phyloP scores from a whole-genome alignment of 2,113 vertebrate genomes.

The Bos javanicus region DNA sequence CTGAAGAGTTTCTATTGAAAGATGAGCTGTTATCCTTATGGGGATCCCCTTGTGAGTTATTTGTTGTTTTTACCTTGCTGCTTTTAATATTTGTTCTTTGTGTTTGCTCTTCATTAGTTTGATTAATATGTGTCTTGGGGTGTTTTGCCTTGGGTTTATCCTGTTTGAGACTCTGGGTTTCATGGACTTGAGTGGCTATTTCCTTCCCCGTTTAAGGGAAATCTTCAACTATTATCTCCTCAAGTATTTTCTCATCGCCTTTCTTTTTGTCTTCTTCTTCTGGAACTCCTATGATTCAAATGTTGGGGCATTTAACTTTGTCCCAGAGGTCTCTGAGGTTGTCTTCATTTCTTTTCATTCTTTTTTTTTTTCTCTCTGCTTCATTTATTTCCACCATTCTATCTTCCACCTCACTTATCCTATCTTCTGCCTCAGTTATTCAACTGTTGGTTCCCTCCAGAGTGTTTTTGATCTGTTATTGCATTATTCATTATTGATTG shows the following conservation, averaged over 20 bases:
- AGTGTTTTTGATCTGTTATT: too few relatives aligned
- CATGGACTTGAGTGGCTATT: neutral
- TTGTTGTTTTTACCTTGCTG: neutral
- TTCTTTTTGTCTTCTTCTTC: neutral
- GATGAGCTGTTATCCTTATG: neutral
- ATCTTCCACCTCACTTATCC: too few relatives aligned
- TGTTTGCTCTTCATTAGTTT: neutral
- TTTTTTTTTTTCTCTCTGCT: neutral
- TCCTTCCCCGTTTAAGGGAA: neutral
- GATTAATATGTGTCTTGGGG: neutral
- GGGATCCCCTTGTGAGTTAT: neutral
- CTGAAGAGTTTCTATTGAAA: neutral
- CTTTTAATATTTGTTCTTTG: neutral
- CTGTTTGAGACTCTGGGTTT: neutral
- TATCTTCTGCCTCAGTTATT: too few relatives aligned
- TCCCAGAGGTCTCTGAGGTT: neutral
- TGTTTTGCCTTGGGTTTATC: neutral
- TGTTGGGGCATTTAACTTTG: neutral
- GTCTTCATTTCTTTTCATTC: neutral
- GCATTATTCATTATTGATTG: too few relatives aligned
- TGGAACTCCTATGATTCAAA: neutral
- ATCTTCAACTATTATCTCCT: neutral
- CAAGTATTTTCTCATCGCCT: neutral
- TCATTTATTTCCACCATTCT: too few relatives aligned
- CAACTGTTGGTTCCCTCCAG: too few relatives aligned